Evolutionary conservation across 2,888 invertebrate genomes (phyloP), one percentile per base, ranked within the genome.

Genomic region (Ormia ochracea): DNA sequence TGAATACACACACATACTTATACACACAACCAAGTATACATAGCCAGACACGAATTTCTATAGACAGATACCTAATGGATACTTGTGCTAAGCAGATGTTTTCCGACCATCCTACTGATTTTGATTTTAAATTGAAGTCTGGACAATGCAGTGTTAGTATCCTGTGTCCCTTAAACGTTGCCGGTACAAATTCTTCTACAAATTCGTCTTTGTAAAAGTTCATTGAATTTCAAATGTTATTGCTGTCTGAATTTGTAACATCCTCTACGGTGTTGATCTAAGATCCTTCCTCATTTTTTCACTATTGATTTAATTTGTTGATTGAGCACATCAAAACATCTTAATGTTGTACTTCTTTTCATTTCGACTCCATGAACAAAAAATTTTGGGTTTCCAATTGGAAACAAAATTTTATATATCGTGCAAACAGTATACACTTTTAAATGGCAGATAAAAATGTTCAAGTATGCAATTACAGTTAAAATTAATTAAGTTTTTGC

Each of bases 191-290:
- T n/a, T n/a, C n/a, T 66, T 70, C 45, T 61, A 38, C 10, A 31
- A 68, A 68, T 41, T 38, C 21, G 10, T 50, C 41, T 84, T 82
- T 84, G 85, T 85, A 85, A 86, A 86, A 86, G 87, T 87, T 87
- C 87, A 86, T 86, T 87, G 86, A 86, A 86, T 86, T 87, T 86
- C 84, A 87, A 87, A 86, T 86, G 85, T 82, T 83, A 76, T 75
- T 76, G 76, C 72, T 65, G 74, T 17, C 72, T 69, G 75, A 72
- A 80, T 68, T 76, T 80, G 72, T 56, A 63, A 63, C 76, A 36
- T 72, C 56, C 72, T 58, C 50, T 76, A 75, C 23, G 65, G 70
- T 79, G 63, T 74, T 74, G 69, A 74, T 68, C 45, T 68, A 74
- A 58, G 19, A 52, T 17, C 33, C 17, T 58, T 63, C 56, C 65